These are phyloP conservation scores for Muscicapa comitata DNA, from an alignment of 2,797 vertebrate genomes.

Conservation along the genomic window DNA sequence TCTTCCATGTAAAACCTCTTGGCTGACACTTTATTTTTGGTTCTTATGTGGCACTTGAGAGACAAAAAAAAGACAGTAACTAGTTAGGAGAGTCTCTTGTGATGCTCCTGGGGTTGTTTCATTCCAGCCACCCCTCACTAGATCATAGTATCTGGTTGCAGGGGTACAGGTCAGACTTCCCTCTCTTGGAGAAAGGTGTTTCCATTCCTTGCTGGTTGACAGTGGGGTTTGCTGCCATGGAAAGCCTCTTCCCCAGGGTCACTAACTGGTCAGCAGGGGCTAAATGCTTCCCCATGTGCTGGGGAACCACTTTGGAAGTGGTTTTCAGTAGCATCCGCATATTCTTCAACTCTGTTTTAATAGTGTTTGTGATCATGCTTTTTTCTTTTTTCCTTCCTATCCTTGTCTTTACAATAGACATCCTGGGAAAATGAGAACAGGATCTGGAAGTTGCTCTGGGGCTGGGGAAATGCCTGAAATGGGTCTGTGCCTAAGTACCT, in stretches of 20 bases:
- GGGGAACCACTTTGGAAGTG: neutral
- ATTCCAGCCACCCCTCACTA: neutral
- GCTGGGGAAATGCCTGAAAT: neutral
- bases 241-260: neutral
- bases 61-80: neutral
- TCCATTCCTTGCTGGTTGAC: neutral
- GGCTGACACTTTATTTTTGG: neutral
- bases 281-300: neutral
- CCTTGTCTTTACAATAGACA: neutral
- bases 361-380: neutral
- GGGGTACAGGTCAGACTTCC: fast-evolving
- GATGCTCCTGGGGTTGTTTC: neutral
- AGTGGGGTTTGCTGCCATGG: neutral
- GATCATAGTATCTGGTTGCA: fast-evolving
- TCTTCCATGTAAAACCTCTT: neutral
- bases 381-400: neutral
- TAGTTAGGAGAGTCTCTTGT: neutral
- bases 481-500: neutral
- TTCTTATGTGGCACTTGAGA: neutral
- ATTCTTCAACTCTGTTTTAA: neutral
- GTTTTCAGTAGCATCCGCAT: neutral
- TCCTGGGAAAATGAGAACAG: neutral
- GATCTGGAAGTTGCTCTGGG: neutral
- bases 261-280: neutral
- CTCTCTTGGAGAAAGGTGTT: neutral